Conservation (phyloP, 1,140 invertebrate genomes). For the Dysdera silvatica region DNA sequence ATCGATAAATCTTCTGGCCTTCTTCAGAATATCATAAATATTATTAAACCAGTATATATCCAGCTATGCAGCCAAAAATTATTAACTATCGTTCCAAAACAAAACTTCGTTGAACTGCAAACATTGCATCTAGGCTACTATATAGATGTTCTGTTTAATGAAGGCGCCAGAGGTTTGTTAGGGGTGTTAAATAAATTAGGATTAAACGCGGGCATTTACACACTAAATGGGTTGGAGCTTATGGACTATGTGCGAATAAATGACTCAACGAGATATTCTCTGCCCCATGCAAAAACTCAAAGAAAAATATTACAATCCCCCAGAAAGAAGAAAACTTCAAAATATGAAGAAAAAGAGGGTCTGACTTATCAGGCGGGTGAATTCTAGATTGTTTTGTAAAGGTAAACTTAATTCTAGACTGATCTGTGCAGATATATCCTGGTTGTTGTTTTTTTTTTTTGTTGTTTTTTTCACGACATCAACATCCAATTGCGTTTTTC, state of each 20-base stretch:
- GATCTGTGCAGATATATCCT: no score
- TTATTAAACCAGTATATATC: background rate
- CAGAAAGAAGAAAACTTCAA: background rate
- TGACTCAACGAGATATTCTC: background rate
- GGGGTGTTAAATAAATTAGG: background rate
- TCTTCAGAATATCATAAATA: background rate
- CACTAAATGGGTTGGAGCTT: background rate
- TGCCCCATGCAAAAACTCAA: background rate
- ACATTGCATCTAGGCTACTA: background rate
- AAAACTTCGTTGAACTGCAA: background rate
- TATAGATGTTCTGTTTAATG: background rate
- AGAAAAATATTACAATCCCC: background rate
- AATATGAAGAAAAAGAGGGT: background rate
- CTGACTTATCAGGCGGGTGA: background rate
- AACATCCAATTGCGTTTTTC: no score
- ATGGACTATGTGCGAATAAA: background rate
- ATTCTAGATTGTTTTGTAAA: no score
- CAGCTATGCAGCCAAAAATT: background rate
- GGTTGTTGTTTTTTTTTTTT: no score
- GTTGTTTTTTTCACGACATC: no score
- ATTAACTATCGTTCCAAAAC: background rate
- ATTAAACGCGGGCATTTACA: background rate
- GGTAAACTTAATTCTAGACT: no score
- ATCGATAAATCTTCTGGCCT: background rate
- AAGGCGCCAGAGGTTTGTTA: background rate